Evolutionary conservation across 64 coral and sea anemone species (phyloP), one percentile per base, ranked within the genome.

Genomic region (Catalaphyllia jardinei): DNA sequence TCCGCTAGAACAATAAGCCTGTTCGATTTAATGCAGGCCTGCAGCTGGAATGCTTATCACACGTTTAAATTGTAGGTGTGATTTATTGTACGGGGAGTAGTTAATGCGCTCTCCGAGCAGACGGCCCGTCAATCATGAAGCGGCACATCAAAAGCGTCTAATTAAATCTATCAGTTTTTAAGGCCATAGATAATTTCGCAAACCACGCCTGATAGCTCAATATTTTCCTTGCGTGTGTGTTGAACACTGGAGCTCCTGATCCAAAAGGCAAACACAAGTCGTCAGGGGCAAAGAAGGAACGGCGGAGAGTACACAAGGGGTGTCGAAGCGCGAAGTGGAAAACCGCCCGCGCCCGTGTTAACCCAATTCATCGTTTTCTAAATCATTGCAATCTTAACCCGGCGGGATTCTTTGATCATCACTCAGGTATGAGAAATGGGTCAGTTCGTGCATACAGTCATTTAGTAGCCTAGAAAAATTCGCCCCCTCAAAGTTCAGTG

Each of bases 101-200:
- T 86, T 86, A 73, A 86, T 86, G 80, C 61, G 72, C 81, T 15
- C 62, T 73, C 39, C 24, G 39, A 38, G 75, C 30, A 72, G 71
- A 73, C 80, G 29, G 72, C 10, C 55, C 59, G 71, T 92, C 90
- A 92, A 92, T 92, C 90, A 92, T 13, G 15, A 27, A 39, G 80
- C 90, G 90, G 90, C 35, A 92, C 90, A 86, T 92, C 90, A 92
- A 92, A 92, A 84, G 90, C 0, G 0, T 25, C 90, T 92, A 92
- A 92, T 92, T 86, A 77, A 92, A 85, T 86, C 90, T 86, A 85
- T 86, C 90, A 86, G 82, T 92, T 86, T 92, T 86, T 79, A 77
- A 92, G 90, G 73, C 80, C 83, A 80, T 92, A 72, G 90, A 92
- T 92, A 92, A 92, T 92, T 92, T 86, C 72, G 42, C 67, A 85